Percentiles rank a stretch among this genome's conserved stretches.
Evolutionary conservation across 2,113 vertebrate species (phyloP).

Genomic region (Hippopotamus amphibius): DNA sequence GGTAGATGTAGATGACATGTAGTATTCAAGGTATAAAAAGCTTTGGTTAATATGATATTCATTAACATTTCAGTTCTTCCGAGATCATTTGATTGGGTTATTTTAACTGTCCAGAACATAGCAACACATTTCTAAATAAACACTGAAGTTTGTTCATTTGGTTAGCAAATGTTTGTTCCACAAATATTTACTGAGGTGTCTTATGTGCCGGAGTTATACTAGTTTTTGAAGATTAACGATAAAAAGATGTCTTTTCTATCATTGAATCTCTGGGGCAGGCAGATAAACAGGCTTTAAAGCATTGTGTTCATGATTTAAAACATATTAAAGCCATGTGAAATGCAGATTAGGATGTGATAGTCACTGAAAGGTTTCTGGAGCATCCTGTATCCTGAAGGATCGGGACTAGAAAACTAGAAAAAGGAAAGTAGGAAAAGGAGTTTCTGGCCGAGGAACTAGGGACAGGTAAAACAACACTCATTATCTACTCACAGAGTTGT

Average conservation of each 20-base stretch:
- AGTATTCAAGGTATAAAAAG: neutral
- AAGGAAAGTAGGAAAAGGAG: neutral
- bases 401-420: neutral
- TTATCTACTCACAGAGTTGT: neutral
- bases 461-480: neutral
- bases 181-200: neutral
- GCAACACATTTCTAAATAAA: neutral
- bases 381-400: neutral
- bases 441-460: neutral
- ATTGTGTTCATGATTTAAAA: neutral
- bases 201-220: neutral
- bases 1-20: neutral
- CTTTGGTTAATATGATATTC: neutral
- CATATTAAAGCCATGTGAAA: neutral
- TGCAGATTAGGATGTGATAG: neutral
- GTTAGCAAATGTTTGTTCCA: neutral
- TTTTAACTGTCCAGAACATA: slow-evolving; percentile 2
- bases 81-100: neutral
- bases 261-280: neutral
- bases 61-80: neutral
- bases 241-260: neutral
- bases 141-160: neutral
- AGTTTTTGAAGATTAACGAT: slow-evolving; percentile 34
- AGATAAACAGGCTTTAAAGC: neutral
- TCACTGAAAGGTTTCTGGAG: neutral